Evolutionary conservation across 1,140 invertebrate genomes (phyloP), one percentile per base, ranked within the genome.

Genomic region (Proctacanthus coquilletti): DNA sequence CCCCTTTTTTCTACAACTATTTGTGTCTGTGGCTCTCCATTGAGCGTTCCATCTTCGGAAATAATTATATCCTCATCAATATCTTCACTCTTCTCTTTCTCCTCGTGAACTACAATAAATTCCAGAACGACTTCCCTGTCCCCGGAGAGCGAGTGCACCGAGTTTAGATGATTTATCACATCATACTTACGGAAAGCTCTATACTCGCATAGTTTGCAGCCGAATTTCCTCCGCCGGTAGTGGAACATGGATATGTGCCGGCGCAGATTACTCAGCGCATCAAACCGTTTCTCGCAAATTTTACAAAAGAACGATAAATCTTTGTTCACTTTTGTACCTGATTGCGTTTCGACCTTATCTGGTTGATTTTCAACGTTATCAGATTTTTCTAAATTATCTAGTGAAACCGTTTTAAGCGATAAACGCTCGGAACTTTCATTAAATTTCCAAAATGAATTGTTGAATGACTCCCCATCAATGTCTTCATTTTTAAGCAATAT

Each of bases 161-260:
- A 52, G 34, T 65, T 64, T 3, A 71, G 54, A 42, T 72, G 70
- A 45, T 67, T 68, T 5, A 69, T 59, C 20, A 70, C 57, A 43
- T 69, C 65, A 18, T 65, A 63, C 38, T 64, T 67, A 11, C 61
- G 49, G 35, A 66, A 71, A 41, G 66, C 60, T 42, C 68, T 69
- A 45, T 64, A 70, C 25, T 69, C 66, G 42, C 70, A 72, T 4
- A 71, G 42, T 50, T 68, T 70, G 47, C 70, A 72, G 14, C 66
- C 65, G 34, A 70, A 72, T 9, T 66, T 60, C 23, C 65, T 54
- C 1, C 51, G 48, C 49, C 69, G 65, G 46, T 70, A 69, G 36
- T 66, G 63, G 47, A 70, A 69, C 38, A 58, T 60, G 1, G 68
- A 64, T 43, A 70, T 64, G 39, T 72, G 70, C 34, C 67, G 60